Base-by-base conservation (phyloP, 2,888 invertebrate species). In the Pyrgus malvae region DNA sequence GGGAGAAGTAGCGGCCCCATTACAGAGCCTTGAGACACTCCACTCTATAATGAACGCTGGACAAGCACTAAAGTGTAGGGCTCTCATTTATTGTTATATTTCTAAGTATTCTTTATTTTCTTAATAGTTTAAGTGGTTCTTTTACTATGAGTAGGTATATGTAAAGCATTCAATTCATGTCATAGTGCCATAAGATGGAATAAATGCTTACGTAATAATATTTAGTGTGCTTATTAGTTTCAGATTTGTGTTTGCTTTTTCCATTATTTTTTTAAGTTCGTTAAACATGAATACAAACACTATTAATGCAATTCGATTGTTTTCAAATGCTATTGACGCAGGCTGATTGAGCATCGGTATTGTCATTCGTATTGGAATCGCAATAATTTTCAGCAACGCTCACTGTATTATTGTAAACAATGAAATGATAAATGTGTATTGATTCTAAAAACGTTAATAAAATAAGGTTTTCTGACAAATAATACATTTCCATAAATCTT, bases 1-100 rank as follows among this genome's bases (percentile, higher is more conserved):
- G 79, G 72, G 72, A 72, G 77, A 78, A 80, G 80, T 74, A 71
- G 71, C 75, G 83, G 80, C 72, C 82, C 83, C 80, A 79, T 83
- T 80, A 83, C 75, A 64, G 63, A 69, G 77, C 79, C 84, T 82
- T 80, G 79, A 69, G 68, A 69, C 63, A 72, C 72, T 70, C 67
- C 67, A 60, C 60, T 66, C 65, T 67, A 67, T 73, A 72, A 75
- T 71, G 69, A 73, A 72, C 66, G 63, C 61, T 61, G 64, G 60
- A 62, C 67, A 62, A 59, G 61, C 67, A 63, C 63, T 65, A 57
- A 65, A 68, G 67, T 63, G 62, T 58, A 63, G 41, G 45, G 61
- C 62, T 61, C 62, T 59, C 23, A 35, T 51, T 44, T 42, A 51
- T 5, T 37, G 44, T 35, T n/a, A n/a, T n/a, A n/a, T n/a, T n/a